A percentile compares a stretch with the other conserved stretches of the same genome.
These are phyloP conservation scores for Sarcophaga variegata DNA, from an alignment of 2,888 invertebrate species.

Conservation along the genomic window DNA sequence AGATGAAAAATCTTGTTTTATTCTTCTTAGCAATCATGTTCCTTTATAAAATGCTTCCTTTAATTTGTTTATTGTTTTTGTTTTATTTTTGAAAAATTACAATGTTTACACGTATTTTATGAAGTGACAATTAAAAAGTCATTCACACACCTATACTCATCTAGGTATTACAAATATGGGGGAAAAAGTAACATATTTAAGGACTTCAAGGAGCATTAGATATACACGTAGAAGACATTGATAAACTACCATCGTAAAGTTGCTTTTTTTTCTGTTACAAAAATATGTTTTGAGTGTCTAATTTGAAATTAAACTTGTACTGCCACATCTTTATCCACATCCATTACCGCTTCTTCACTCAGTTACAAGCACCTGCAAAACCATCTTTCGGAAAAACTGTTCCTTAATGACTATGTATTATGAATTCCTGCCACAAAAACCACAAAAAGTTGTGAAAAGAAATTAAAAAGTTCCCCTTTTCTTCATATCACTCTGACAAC, in stretches of 20 bases:
- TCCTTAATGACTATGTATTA: conserved; percentile 53
- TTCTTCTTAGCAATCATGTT: background rate
- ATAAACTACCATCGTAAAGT: conserved; percentile 36
- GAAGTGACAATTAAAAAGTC: conserved; percentile 53
- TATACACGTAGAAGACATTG: conserved; percentile 35
- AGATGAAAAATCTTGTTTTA: background rate
- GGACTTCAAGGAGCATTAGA: conserved; percentile 19
- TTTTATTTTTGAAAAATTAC: background rate
- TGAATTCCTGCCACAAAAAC: conserved; percentile 60
- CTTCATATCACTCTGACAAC: conserved; percentile 33
- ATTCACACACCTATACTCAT: conserved; percentile 12
- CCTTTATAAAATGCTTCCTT: background rate
- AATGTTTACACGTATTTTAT: conserved; percentile 39
- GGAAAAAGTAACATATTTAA: background rate
- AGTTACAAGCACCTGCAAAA: conserved; percentile 3
- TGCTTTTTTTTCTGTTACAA: background rate
- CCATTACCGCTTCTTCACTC: background rate
- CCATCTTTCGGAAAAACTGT: conserved; percentile 21
- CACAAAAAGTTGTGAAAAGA: conserved; percentile 56
- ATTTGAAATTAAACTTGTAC: conserved; percentile 24
- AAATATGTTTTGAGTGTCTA: conserved; percentile 35
- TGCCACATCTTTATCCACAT: background rate
- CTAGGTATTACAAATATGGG: no score
- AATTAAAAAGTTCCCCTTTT: conserved; percentile 56
- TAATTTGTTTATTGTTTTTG: no score